Evolutionary conservation across 2,888 invertebrate species (phyloP).

Genomic region (Spilarctia lutea): DNA sequence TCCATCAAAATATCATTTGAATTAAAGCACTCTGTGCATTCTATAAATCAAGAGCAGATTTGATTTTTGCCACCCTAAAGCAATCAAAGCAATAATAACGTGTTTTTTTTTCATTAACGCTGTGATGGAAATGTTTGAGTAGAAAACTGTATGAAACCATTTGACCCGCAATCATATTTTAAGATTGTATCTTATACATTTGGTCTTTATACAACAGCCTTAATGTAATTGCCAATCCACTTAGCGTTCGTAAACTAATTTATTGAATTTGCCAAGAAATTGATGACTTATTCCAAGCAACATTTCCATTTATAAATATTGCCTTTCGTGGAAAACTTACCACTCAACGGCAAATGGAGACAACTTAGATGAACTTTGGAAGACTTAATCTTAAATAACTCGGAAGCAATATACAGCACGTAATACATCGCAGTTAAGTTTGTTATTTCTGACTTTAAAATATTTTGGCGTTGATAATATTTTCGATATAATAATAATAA

Average conservation of each 20-base stretch:
- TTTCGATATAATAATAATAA: too few relatives aligned
- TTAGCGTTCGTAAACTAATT: slow-evolving; percentile 18
- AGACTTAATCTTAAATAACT: slow-evolving; percentile 16
- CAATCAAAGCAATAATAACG: not conserved
- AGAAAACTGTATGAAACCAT: not conserved
- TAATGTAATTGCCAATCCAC: slow-evolving; percentile 36
- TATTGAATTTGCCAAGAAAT: slow-evolving; percentile 18
- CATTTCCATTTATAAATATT: not conserved
- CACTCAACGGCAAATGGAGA: slow-evolving; percentile 4
- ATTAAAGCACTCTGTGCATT: not conserved
- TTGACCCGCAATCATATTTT: not conserved
- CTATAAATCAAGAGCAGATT: not conserved
- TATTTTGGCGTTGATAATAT: slow-evolving; percentile 1
- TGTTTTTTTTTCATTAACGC: not conserved
- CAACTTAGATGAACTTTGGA: slow-evolving; percentile 13
- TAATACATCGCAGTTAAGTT: slow-evolving; percentile 8
- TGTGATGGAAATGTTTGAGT: not conserved
- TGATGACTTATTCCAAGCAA: slow-evolving; percentile 17
- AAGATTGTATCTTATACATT: not conserved
- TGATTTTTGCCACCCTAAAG: not conserved
- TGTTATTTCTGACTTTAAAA: not conserved
- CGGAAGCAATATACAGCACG: not conserved
- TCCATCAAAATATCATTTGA: not conserved
- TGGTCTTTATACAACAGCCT: not conserved
- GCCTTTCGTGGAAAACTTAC: slow-evolving; percentile 13